Base-by-base conservation (phyloP, 2,113 vertebrate species). In the Pseudorectes ferrugineus region DNA sequence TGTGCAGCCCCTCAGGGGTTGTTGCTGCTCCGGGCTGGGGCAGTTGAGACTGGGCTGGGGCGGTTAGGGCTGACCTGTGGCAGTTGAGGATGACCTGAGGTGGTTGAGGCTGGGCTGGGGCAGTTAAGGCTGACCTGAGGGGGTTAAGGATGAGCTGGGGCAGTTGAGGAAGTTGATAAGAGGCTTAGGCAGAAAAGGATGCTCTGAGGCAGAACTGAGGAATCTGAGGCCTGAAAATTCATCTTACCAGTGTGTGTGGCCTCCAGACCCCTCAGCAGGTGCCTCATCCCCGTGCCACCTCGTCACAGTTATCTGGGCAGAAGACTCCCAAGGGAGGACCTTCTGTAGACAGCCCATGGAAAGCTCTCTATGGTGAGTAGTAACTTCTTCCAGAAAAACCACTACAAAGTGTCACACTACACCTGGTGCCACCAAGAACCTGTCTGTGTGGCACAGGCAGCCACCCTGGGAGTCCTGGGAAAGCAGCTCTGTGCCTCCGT, bases 1-100 rank as follows among this genome's bases (percentile, higher is more conserved):
- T 5, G 28, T 4, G 1, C 2, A 5, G 14, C 9, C 3, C 12
- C 6, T 63, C 17, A 1, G 29, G 19, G 36, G 6, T 3, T 25
- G 59, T 24, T 75, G 76, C 65, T 51, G 74, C 33, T 33, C 35
- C 23, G 43, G 10, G 12, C 42, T 25, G 28, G 3, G 29, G n/a
- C 79, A 12, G 26, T 12, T 72, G 36, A 54, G 35, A 12, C 33
- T 16, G 7, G 21, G 23, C 51, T 58, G 38, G 63, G 26, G 42
- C 3, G 0, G n/a, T 75, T 85, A 15, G 21, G 62, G 52, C 18
- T 43, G 62, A 35, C 3, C 38, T 28, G 23, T 0, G 14, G 26
- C 62, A 38, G 83, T 45, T 86, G 54, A 45, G 62, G 36, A 21
- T 59, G 45, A 8, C 4, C 12, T 29, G 24, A 23, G 65, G 54